A percentile compares a stretch with the other conserved stretches of the same genome.
Evolutionary conservation across 1,140 invertebrate species (phyloP).

Genomic region (Mercenaria mercenaria): DNA sequence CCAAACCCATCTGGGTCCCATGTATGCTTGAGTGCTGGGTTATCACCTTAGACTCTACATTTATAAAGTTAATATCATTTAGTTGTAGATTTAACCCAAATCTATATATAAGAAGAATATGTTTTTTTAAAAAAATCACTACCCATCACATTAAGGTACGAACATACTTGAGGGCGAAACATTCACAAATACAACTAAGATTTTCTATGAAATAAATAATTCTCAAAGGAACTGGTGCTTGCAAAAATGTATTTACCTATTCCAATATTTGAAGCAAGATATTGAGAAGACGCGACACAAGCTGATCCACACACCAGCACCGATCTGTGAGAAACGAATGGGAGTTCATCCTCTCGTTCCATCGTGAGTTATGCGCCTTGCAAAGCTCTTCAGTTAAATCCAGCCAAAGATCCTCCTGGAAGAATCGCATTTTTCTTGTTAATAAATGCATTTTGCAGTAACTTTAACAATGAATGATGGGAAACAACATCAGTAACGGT

Average conservation of each 20-base stretch:
- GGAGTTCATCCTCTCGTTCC: not conserved
- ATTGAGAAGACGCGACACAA: conserved; percentile 79
- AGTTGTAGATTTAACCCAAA: too few species aligned
- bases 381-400: not conserved
- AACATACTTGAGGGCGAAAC: not conserved
- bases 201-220: not conserved
- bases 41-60: too few species aligned
- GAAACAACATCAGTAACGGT: conserved; percentile 66
- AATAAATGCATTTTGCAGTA: not conserved
- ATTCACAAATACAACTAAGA: not conserved
- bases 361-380: not conserved
- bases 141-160: too few species aligned
- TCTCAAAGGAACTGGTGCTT: not conserved
- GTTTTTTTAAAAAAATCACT: too few species aligned
- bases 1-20: too few species aligned
- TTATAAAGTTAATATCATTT: too few species aligned
- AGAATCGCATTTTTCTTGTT: not conserved
- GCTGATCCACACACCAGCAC: conserved; percentile 76
- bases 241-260: conserved; percentile 71
- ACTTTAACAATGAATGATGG: conserved; percentile 49
- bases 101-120: too few species aligned
- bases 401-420: not conserved
- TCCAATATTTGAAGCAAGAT: conserved; percentile 78
- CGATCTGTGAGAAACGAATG: conserved; percentile 67
- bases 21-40: too few species aligned